Percentiles rank a stretch among this genome's conserved stretches.
Evolutionary conservation across 2,797 vertebrate species (phyloP).

Genomic region (Halcyon chelicuti): DNA sequence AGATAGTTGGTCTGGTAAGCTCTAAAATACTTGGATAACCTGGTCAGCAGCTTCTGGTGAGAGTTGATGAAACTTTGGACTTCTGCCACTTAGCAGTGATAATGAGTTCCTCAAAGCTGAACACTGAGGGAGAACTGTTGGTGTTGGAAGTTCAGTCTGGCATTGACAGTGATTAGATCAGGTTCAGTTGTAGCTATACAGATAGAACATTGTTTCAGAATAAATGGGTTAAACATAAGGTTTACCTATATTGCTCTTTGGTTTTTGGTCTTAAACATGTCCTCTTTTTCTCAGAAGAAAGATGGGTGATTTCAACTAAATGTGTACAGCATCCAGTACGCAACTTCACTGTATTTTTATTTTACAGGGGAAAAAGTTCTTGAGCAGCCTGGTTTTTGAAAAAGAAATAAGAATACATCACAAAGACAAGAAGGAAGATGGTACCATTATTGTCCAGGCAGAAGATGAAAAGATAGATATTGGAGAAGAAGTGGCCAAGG

Average conservation of each 20-base stretch:
- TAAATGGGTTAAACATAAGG: not conserved
- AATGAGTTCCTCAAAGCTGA: not conserved
- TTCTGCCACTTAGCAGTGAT: not conserved
- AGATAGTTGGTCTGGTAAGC: not conserved
- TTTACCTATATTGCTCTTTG: not conserved
- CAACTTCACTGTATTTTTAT: not conserved
- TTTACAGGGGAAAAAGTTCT: conserved; percentile 82
- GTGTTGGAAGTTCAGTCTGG: not conserved
- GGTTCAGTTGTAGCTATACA: not conserved
- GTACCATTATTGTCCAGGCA: conserved; percentile 79
- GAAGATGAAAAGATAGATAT: conserved; percentile 77
- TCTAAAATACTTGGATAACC: not conserved
- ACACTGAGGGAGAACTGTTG: not conserved
- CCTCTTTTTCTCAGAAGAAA: not conserved
- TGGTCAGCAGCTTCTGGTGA: not conserved
- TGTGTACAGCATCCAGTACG: not conserved
- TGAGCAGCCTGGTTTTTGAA: conserved; percentile 81
- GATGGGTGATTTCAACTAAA: not conserved
- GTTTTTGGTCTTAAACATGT: not conserved
- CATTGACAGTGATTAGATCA: not conserved
- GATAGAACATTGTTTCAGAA: not conserved
- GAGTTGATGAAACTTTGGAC: not conserved
- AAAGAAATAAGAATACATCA: conserved; percentile 80
- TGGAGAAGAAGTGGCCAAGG: conserved; percentile 82
- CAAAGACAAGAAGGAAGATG: conserved; percentile 78